Conservation (phyloP, 35 echinoderm and acorn worm genomes). For the Eucidaris tribuloides region DNA sequence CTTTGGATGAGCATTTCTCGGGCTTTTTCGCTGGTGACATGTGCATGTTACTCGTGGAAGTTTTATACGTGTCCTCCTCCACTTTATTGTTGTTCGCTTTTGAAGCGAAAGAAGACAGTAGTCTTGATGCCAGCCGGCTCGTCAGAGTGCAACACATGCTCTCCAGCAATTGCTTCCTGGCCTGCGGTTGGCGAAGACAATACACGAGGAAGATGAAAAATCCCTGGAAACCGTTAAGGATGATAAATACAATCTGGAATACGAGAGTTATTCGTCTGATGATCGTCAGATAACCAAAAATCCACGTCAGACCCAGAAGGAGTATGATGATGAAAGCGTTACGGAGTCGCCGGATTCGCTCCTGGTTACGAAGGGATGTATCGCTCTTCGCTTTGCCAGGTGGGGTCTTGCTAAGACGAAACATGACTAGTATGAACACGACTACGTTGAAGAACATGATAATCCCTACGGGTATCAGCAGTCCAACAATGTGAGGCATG, state of each 20-base stretch:
- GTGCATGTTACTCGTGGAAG: too few relatives aligned
- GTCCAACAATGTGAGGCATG: neutral
- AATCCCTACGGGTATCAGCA: constrained; percentile 2
- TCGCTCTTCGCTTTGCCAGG: neutral
- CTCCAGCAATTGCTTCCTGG: neutral
- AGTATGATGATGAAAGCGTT: constrained; percentile 8
- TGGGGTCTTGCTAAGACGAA: neutral
- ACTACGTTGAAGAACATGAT: constrained; percentile 29
- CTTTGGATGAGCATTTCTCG: too few relatives aligned
- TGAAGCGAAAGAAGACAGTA: too few relatives aligned
- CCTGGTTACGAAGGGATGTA: neutral
- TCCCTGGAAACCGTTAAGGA: constrained; percentile 11
- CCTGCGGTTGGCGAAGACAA: neutral
- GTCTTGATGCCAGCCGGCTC: too few relatives aligned
- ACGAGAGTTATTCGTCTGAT: neutral
- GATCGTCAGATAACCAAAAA: neutral
- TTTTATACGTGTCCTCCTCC: too few relatives aligned
- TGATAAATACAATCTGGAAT: neutral
- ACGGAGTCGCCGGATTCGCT: neutral
- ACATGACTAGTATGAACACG: constrained; percentile 16
- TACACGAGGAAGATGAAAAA: constrained; percentile 9
- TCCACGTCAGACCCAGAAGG: neutral
- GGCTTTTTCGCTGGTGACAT: too few relatives aligned
- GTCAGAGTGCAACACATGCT: too few relatives aligned
- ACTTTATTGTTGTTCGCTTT: too few relatives aligned